Base-by-base conservation (phyloP, 2,113 vertebrate species). In the Dipodomys merriami region DNA sequence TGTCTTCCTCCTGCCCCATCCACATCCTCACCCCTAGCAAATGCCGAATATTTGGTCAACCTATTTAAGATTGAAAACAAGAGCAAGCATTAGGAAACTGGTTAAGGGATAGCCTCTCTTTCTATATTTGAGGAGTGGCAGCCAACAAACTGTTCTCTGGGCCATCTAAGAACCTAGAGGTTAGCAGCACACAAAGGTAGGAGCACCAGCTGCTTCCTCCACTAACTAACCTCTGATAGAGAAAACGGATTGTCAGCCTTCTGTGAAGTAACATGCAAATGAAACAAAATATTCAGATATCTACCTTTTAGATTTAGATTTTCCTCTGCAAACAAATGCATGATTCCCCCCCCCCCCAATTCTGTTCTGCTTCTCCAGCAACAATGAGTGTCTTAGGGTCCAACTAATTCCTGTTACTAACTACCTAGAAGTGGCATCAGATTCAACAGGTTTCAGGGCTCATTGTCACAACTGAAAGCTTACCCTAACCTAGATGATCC, bases 251-350 rank as follows among this genome's bases (percentile, higher is more conserved):
- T 78, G 46, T 80, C 44, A 10, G 11, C 57, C 30, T 92, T 86
- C 33, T 57, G 44, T 72, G 25, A 94, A 86, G 27, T 72, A 39
- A 67, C 69, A 13, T 77, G 35, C 39, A 92, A 84, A 77, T 33
- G 1, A 12, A 87, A 60, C 72, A 77, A 53, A 74, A n/a, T 64
- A 67, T 57, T 35, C 53, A 27, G 30, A 71, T 22, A 60, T 35
- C 15, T 5, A 91, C 23, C 68, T 39, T 2, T 30, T 85, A 81
- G 77, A 29, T 11, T 74, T 60, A 1, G 71, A 6, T 79, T 86
- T 85, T n/a, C 19, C 20, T 73, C n/a, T 27, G 39, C 82, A 81
- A 69, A 33, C 60, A 88, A 95, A 57, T 23, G 25, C 4, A 27
- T 12, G 6, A 20, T 39, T n/a, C n/a, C 7, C 67, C 67, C 62